Base-by-base conservation (phyloP, 2,888 invertebrate genomes). In the Spatulosminthurus flaviceps region DNA sequence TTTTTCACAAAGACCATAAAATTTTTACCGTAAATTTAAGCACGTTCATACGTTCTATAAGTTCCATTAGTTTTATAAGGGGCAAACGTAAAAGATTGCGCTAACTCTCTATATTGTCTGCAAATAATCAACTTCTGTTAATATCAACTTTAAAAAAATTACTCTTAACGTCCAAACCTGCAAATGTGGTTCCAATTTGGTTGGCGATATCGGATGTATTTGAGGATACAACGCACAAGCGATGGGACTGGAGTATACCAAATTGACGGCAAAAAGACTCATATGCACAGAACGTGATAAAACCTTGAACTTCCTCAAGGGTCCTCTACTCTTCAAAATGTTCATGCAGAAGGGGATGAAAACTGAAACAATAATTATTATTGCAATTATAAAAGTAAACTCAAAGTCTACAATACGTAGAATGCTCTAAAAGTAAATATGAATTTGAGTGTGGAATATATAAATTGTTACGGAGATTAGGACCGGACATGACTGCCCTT, bases 1-100 rank as follows among this genome's bases (percentile, higher is more conserved):
- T 64, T 22, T 64, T 51, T 51, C 51, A 19, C 51, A 51, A 51
- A 51, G 51, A 16, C n/a, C n/a, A 51, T 51, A 19, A 51, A 51
- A 2, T 51, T 51, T 9, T 51, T 11, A 2, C n/a, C 16, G 19
- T n/a, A n/a, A n/a, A n/a, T n/a, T n/a, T n/a, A n/a, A n/a, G n/a
- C n/a, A n/a, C n/a, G n/a, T n/a, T n/a, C n/a, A n/a, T n/a, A n/a
- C n/a, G n/a, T n/a, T n/a, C n/a, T n/a, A n/a, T n/a, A n/a, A n/a
- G n/a, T n/a, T n/a, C n/a, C n/a, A n/a, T n/a, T n/a, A n/a, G n/a
- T n/a, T n/a, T n/a, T n/a, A n/a, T n/a, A n/a, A n/a, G n/a, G n/a
- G n/a, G n/a, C n/a, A n/a, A n/a, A n/a, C n/a, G n/a, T n/a, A n/a
- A n/a, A n/a, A n/a, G n/a, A n/a, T n/a, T n/a, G n/a, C n/a, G n/a